phyloP scores from a whole-genome alignment of 2,113 vertebrate genomes.

The Alaudala cheleensis region DNA sequence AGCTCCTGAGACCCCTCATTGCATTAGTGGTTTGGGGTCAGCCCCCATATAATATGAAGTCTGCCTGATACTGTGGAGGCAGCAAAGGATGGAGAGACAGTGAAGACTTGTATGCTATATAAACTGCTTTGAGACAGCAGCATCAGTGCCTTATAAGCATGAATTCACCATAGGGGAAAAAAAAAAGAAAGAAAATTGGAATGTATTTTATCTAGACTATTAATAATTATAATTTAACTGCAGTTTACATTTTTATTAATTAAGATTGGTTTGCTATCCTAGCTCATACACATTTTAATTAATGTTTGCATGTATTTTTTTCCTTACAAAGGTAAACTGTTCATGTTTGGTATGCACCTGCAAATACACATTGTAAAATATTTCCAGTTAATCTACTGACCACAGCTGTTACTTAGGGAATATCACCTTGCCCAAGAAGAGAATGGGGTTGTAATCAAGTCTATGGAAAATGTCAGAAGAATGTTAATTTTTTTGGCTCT shows the following conservation, averaged over 20 bases:
- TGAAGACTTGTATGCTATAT: fast-evolving
- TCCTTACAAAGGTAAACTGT: not conserved
- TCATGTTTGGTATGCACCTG: not conserved
- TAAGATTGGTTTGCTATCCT: not conserved
- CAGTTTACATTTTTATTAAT: not conserved
- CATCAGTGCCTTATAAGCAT: not conserved
- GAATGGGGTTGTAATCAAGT: not conserved
- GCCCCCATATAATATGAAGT: not conserved
- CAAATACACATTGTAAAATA: not conserved
- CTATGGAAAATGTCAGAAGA: not conserved
- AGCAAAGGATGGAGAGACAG: not conserved
- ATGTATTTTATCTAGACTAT: not conserved
- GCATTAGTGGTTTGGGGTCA: not conserved
- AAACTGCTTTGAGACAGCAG: not conserved
- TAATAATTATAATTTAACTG: not conserved
- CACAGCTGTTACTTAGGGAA: not conserved
- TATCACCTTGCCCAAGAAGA: not conserved
- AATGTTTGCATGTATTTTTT: not conserved
- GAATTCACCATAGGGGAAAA: fast-evolving
- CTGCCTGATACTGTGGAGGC: not conserved
- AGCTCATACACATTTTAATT: not conserved
- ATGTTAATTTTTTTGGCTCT: not conserved
- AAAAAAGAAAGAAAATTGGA: not conserved
- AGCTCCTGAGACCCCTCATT: not conserved
- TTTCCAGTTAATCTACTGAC: not conserved